Evolutionary conservation across 2,113 vertebrate species (phyloP).

Genomic region (Abramis brama): DNA sequence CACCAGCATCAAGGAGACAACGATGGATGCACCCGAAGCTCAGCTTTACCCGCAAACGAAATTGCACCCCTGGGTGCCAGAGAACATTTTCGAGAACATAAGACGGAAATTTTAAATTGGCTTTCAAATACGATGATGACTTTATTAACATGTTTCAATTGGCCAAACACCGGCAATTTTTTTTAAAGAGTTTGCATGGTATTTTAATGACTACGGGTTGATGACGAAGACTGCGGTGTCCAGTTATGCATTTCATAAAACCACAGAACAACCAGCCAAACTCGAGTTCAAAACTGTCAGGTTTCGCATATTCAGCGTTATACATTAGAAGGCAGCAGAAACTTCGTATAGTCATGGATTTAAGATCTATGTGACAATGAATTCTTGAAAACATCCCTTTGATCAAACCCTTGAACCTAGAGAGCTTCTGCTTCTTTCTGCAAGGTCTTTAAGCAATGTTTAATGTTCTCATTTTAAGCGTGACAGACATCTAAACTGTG

Average conservation of each 20-base stretch:
- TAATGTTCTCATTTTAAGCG: not conserved
- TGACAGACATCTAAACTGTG: not conserved
- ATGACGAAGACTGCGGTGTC: not conserved
- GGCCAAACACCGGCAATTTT: not conserved
- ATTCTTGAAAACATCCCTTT: not conserved
- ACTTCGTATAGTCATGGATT: not conserved
- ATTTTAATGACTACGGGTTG: not conserved
- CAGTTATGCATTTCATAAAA: not conserved
- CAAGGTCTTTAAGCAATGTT: not conserved
- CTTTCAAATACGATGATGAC: not conserved
- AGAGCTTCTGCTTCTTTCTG: not conserved
- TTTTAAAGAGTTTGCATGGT: not conserved
- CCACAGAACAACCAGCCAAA: not conserved
- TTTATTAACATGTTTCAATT: not conserved
- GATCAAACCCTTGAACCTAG: not conserved
- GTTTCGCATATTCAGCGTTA: not conserved
- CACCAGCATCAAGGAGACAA: not conserved
- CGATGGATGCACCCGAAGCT: not conserved
- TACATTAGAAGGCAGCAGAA: not conserved
- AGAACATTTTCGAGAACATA: not conserved
- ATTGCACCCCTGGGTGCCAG: slow-evolving; percentile 2
- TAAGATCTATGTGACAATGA: not conserved
- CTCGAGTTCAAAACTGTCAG: not conserved
- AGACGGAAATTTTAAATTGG: not conserved
- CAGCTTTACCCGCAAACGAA: not conserved